Evolutionary conservation across 2,797 vertebrate genomes (phyloP).

Genomic region (Mormyrops attenuatus): DNA sequence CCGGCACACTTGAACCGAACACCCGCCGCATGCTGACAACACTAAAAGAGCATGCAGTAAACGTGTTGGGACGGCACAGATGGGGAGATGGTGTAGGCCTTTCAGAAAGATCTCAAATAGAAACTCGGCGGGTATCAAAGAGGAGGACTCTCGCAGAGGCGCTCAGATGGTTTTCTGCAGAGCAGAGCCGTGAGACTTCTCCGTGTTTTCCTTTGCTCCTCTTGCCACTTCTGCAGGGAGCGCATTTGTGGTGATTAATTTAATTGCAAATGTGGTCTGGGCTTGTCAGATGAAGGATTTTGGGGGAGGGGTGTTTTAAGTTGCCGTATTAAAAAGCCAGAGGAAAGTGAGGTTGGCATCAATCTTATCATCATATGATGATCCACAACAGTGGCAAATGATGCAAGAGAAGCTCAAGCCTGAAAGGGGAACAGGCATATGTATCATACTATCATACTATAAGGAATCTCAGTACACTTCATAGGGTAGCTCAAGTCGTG

Average conservation of each 20-base stretch:
- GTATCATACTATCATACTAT: not conserved
- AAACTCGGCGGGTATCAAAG: not conserved
- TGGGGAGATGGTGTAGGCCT: not conserved
- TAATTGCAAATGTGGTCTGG: slow-evolving; percentile 1
- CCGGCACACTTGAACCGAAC: not conserved
- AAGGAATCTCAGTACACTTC: not conserved
- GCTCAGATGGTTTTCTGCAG: not conserved
- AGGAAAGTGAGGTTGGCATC: not conserved
- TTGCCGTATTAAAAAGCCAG: not conserved
- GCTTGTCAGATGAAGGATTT: not conserved
- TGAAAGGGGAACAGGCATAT: not conserved
- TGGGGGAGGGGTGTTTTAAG: not conserved
- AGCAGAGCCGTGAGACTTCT: not conserved
- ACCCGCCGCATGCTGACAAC: not conserved
- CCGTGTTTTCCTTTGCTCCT: not conserved
- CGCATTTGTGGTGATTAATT: not conserved
- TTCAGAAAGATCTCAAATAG: not conserved
- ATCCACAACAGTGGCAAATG: not conserved
- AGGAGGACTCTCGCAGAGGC: not conserved
- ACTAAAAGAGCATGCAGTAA: not conserved
- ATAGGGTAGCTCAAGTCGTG: not conserved
- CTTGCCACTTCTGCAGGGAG: not conserved
- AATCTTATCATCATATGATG: not conserved
- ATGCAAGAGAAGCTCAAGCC: not conserved
- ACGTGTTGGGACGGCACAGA: not conserved